Conservation (phyloP, 2,888 invertebrate species). For the Machimus rusticus region DNA sequence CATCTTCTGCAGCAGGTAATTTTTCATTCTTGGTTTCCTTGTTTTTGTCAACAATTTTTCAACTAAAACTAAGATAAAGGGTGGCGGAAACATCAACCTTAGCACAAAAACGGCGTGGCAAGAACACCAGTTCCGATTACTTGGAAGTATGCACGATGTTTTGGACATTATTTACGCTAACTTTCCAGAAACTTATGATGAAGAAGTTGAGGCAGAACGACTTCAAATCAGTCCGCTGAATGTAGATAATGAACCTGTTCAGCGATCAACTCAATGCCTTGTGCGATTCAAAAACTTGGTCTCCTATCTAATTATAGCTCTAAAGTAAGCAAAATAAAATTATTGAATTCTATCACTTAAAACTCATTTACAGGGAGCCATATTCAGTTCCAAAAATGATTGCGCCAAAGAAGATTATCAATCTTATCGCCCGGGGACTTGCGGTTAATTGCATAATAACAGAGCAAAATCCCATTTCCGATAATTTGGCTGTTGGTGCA, state of each 20-base stretch:
- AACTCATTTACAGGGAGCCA: slow-evolving; percentile 52
- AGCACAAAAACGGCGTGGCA: slow-evolving; percentile 55
- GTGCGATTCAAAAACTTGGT: slow-evolving; percentile 52
- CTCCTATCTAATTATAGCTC: slow-evolving; percentile 51
- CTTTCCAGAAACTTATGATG: slow-evolving; percentile 52
- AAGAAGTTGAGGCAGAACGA: slow-evolving; percentile 46
- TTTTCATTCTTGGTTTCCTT: no score
- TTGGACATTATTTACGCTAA: slow-evolving; percentile 52
- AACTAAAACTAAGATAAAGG: slow-evolving; percentile 50
- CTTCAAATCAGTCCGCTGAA: slow-evolving; percentile 46
- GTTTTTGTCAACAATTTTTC: background rate
- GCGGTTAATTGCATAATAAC: slow-evolving; percentile 52
- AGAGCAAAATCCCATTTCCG: slow-evolving; percentile 53
- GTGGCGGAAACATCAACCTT: slow-evolving; percentile 53
- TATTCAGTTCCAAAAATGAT: slow-evolving; percentile 56
- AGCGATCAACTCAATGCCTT: slow-evolving; percentile 51
- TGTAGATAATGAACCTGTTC: slow-evolving; percentile 52
- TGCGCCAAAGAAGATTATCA: slow-evolving; percentile 53
- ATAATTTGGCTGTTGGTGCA: slow-evolving; percentile 54
- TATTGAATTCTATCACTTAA: background rate
- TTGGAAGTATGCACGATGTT: slow-evolving; percentile 52
- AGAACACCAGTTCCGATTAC: slow-evolving; percentile 52
- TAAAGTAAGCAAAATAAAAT: slow-evolving; percentile 47
- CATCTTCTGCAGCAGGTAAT: slow-evolving; percentile 56
- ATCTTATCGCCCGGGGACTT: slow-evolving; percentile 54